These are phyloP conservation scores for Physeter macrocephalus DNA, from an alignment of 2,113 vertebrate species.

Conservation along the genomic window DNA sequence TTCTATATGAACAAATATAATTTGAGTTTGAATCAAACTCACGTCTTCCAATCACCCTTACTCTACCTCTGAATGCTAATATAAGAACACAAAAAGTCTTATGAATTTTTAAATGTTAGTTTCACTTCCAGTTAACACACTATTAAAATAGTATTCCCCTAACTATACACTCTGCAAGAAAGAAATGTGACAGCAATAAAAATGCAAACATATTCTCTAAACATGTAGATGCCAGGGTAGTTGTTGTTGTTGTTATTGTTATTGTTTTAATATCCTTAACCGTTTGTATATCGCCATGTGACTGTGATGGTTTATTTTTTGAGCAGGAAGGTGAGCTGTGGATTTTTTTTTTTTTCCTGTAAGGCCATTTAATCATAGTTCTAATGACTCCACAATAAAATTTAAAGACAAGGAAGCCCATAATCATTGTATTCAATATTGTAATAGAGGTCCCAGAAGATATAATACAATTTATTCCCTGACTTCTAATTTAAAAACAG, in stretches of 20 bases:
- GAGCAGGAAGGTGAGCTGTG: neutral
- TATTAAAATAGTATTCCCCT: conserved; percentile 52
- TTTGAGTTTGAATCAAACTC: conserved; percentile 17
- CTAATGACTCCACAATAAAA: neutral
- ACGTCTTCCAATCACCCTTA: neutral
- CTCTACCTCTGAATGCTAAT: conserved; percentile 26
- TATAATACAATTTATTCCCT: neutral
- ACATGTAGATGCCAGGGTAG: neutral
- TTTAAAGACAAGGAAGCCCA: neutral
- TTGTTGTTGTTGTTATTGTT: neutral
- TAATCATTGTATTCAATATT: neutral
- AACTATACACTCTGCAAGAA: neutral
- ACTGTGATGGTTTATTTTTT: neutral
- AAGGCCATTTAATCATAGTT: neutral
- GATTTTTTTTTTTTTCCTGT: neutral
- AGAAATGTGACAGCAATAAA: neutral
- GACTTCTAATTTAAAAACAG: neutral
- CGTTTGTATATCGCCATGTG: neutral
- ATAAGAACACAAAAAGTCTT: conserved; percentile 19
- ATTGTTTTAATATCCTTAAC: neutral
- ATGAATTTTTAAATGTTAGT: conserved; percentile 47
- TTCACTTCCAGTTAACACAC: conserved; percentile 48
- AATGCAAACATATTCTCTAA: neutral
- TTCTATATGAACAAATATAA: neutral
- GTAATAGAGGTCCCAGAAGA: neutral